Conservation (phyloP, 2,113 vertebrate species). For the Heterotilapia buettikoferi region DNA sequence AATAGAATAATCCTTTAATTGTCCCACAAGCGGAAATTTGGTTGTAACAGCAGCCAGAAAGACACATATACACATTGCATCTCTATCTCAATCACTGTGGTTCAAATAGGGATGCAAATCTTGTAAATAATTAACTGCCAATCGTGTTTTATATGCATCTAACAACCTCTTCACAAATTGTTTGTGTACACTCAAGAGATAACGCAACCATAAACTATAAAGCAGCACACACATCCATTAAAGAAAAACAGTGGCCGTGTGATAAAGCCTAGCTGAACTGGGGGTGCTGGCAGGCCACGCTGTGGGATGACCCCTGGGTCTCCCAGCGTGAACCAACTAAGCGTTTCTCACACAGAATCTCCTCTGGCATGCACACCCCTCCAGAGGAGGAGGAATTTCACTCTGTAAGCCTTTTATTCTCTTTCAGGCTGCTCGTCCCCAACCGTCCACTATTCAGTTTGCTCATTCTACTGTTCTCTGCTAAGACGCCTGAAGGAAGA, state of each 20-base stretch:
- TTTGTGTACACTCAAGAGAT: neutral
- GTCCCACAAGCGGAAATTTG: neutral
- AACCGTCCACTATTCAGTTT: constrained; percentile 52
- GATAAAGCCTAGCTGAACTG: constrained; percentile 9
- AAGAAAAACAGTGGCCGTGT: neutral
- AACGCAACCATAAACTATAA: constrained; percentile 1
- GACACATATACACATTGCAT: neutral
- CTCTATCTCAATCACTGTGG: neutral
- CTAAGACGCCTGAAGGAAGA: constrained; percentile 14
- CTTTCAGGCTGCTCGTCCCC: constrained; percentile 41
- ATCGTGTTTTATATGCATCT: neutral
- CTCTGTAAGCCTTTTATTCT: constrained; percentile 56
- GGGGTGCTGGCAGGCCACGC: neutral
- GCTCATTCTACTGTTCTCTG: constrained; percentile 44
- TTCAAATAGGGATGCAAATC: neutral
- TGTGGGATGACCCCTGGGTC: constrained; percentile 14
- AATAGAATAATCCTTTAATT: neutral
- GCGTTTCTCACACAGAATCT: constrained; percentile 49
- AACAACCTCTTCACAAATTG: neutral
- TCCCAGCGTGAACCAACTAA: constrained; percentile 37
- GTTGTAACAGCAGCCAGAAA: neutral
- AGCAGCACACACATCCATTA: neutral
- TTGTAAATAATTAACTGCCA: neutral
- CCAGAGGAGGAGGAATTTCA: constrained; percentile 35
- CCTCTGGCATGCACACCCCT: constrained; percentile 52